A percentile compares a stretch with the other conserved stretches of the same genome.
These are phyloP conservation scores for Apamea sordens DNA, from an alignment of 2,888 invertebrate species.

Conservation along the genomic window DNA sequence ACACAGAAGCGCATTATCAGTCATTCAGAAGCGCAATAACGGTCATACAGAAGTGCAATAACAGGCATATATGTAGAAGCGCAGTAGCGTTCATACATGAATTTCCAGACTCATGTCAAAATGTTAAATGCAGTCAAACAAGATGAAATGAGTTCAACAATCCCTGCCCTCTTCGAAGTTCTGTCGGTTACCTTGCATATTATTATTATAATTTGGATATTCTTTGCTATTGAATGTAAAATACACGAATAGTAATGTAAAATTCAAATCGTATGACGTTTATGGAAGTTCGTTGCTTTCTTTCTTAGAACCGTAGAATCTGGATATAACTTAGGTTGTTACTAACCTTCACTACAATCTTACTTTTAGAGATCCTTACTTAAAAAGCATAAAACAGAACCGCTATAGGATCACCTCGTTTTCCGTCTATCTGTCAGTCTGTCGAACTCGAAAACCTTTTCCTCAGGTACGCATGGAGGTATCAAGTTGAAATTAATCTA, in stretches of 20 bases:
- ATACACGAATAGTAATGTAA: conserved; percentile 30
- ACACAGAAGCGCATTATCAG: not conserved
- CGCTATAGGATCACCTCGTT: not conserved
- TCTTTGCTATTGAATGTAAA: conserved; percentile 41
- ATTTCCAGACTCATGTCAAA: not conserved
- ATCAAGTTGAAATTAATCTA: not conserved
- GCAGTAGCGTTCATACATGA: not conserved
- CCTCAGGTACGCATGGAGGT: not conserved
- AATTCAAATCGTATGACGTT: conserved; percentile 15
- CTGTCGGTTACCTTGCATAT: conserved; percentile 18
- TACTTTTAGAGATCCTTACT: not conserved
- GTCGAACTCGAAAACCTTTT: not conserved
- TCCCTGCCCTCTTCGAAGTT: conserved; percentile 28
- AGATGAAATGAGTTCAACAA: conserved; percentile 32
- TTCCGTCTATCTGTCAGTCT: too few relatives aligned
- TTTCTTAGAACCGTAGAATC: conserved; percentile 17
- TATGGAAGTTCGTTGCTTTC: conserved; percentile 19
- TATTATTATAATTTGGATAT: conserved; percentile 42
- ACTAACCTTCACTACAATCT: not conserved
- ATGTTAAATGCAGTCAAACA: not conserved
- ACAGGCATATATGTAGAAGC: not conserved
- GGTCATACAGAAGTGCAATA: not conserved
- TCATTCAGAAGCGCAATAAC: not conserved
- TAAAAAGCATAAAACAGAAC: not conserved
- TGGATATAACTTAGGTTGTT: conserved; percentile 7